Base-by-base conservation (phyloP, 23 tunicate species). In the Halocynthia aurantium region DNA sequence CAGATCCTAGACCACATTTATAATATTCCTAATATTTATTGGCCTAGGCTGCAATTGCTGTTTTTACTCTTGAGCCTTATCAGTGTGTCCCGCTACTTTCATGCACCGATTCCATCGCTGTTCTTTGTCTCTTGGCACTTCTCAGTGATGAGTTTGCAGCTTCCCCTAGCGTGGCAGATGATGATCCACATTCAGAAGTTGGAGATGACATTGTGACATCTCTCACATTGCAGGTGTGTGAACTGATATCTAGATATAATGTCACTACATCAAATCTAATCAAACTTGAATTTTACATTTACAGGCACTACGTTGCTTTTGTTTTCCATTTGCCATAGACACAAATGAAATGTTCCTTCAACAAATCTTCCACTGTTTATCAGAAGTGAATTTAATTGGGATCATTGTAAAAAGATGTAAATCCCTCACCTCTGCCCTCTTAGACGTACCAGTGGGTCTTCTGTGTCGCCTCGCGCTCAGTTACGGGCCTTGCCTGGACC, bases 271-370 rank as follows among this genome's bases (percentile, higher is more conserved):
- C 17, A 9, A 67, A n/a, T 10, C 74, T n/a, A 22, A 40, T 21
- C n/a, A n/a, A 64, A 18, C n/a, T 77, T 53, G 82, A 64, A 66
- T 54, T 51, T 50, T 58, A 76, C 55, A 57, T 20, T 52, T 82
- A 8, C 73, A 82, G 61, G 68, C 7, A 6, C 73, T 82, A 0
- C 55, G 75, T 5, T 82, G 86, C 53, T 61, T 82, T 77, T 82
- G 86, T 63, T 82, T 82, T 60, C 86, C 86, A 51, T 82, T 75
- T 75, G 86, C 86, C 8, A 75, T 82, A 49, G 86, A 75, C 50
- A 51, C 75, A 52, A 71, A 61, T 22, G 86, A 82, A 15, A 56
- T 52, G 61, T 49, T 75, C 5, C 81, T 82, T 12, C 86, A 75
- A n/a, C 86, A 75, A 62, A 63, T 82, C 11, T 22, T 75, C 49